A percentile compares a stretch with the other conserved stretches of the same genome.
phyloP scores from a whole-genome alignment of 1,140 invertebrate species.

The Hylaeus volcanicus region DNA sequence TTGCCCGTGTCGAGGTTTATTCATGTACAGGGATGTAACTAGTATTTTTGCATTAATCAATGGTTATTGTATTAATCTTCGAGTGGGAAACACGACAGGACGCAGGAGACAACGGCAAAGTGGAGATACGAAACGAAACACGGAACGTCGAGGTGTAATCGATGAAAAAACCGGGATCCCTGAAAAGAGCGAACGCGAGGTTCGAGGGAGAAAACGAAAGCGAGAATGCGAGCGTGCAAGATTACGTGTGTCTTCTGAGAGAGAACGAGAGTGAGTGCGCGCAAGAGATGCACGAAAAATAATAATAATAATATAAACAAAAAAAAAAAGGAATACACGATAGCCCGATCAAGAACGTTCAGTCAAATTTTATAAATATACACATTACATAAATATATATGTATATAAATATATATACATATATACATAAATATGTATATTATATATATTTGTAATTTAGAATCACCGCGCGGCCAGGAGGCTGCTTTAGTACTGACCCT shows the following conservation, averaged over 20 bases:
- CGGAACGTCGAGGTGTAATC: background rate
- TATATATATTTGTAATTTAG: conserved; percentile 69
- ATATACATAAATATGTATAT: conserved; percentile 23
- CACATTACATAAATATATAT: conserved; percentile 47
- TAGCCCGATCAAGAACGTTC: conserved; percentile 64
- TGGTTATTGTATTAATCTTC: conserved; percentile 57
- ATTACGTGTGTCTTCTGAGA: conserved; percentile 7
- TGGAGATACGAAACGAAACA: background rate
- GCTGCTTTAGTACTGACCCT: conserved; percentile 24
- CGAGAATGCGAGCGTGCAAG: conserved; percentile 20
- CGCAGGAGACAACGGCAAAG: background rate
- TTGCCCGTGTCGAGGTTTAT: conserved; percentile 59
- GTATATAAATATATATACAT: conserved; percentile 11
- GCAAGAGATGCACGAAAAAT: conserved; percentile 2
- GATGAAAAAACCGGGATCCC: background rate
- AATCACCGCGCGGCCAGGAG: conserved; percentile 39
- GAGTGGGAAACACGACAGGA: background rate
- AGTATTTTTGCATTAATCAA: conserved; percentile 77
- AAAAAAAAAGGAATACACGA: conserved; percentile 34
- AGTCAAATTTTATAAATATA: conserved; percentile 69
- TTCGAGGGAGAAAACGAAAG: conserved; percentile 27
- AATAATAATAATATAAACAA: background rate
- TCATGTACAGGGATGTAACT: conserved; percentile 79
- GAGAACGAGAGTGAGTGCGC: background rate
- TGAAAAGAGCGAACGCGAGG: conserved; percentile 24